Evolutionary conservation across 2,113 vertebrate genomes (phyloP).

Genomic region (Prolemur simus): DNA sequence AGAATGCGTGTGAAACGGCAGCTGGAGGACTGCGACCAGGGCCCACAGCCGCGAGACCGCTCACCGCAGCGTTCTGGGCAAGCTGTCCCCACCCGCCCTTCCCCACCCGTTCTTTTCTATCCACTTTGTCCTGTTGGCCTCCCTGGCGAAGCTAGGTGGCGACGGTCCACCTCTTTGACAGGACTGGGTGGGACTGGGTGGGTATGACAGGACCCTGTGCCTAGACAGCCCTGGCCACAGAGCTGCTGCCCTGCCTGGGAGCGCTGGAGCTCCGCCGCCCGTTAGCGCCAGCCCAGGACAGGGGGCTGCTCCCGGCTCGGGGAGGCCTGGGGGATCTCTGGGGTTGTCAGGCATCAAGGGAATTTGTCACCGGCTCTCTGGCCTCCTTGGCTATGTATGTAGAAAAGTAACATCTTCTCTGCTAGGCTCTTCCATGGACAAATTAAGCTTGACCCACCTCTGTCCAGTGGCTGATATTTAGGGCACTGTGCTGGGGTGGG

Average conservation of each 20-base stretch:
- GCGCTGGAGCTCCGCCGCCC: rapidly evolving
- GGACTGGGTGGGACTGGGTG: background rate
- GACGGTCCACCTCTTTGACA: rapidly evolving
- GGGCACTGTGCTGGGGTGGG: background rate
- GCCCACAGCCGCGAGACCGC: background rate
- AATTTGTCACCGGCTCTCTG: background rate
- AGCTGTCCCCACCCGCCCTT: rapidly evolving
- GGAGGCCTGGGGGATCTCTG: background rate
- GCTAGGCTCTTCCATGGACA: background rate
- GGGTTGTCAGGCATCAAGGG: background rate
- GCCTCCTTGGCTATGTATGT: background rate
- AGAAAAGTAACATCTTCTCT: background rate
- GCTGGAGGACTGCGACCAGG: background rate
- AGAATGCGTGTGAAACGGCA: background rate
- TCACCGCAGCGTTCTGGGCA: background rate
- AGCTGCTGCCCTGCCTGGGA: background rate
- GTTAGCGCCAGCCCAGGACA: background rate
- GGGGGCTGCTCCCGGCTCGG: too few species aligned
- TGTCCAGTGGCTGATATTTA: background rate
- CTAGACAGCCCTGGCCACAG: background rate
- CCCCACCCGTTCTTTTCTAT: background rate
- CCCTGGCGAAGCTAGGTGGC: background rate
- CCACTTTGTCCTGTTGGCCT: background rate
- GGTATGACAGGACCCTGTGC: background rate
- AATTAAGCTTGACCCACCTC: background rate